Evolutionary conservation across 2,797 vertebrate genomes (phyloP).

Genomic region (Pipistrellus pygmaeus): DNA sequence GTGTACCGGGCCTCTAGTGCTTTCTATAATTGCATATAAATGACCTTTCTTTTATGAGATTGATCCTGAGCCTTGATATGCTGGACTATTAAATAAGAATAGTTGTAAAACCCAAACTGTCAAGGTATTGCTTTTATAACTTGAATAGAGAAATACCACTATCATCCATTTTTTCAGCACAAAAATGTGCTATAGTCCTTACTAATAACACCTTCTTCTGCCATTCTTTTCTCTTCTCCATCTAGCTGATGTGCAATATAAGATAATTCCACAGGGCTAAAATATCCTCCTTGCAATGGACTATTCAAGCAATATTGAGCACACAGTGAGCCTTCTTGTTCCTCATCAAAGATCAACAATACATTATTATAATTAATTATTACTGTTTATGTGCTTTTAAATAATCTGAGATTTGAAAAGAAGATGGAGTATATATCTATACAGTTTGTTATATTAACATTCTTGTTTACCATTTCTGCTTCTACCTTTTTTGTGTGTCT

Average conservation of each 20-base stretch:
- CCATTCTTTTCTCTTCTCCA: slow-evolving; percentile 98
- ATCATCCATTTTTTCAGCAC: slow-evolving; percentile 98
- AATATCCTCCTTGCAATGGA: slow-evolving; percentile 98
- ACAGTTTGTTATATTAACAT: not conserved
- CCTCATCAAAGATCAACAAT: not conserved
- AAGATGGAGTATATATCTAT: not conserved
- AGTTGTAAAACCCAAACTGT: slow-evolving; percentile 98
- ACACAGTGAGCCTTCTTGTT: slow-evolving; percentile 97
- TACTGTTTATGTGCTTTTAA: not conserved
- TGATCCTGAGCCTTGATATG: slow-evolving; percentile 96
- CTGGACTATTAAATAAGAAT: slow-evolving; percentile 98
- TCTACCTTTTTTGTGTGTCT: not conserved
- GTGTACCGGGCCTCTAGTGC: slow-evolving; percentile 83
- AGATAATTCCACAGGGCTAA: slow-evolving; percentile 97
- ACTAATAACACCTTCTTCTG: slow-evolving; percentile 96
- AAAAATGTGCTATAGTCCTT: slow-evolving; percentile 97
- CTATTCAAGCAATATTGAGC: slow-evolving; percentile 99
- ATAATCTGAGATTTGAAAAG: not conserved
- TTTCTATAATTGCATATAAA: slow-evolving; percentile 99
- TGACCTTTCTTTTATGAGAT: slow-evolving; percentile 98
- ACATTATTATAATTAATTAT: not conserved
- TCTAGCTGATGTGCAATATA: slow-evolving; percentile 97
- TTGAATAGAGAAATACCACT: slow-evolving; percentile 99
- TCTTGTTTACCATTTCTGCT: not conserved
- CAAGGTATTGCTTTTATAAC: slow-evolving; percentile 99